Conservation (phyloP, 2,797 vertebrate species). For the Lindbergichthys nudifrons region DNA sequence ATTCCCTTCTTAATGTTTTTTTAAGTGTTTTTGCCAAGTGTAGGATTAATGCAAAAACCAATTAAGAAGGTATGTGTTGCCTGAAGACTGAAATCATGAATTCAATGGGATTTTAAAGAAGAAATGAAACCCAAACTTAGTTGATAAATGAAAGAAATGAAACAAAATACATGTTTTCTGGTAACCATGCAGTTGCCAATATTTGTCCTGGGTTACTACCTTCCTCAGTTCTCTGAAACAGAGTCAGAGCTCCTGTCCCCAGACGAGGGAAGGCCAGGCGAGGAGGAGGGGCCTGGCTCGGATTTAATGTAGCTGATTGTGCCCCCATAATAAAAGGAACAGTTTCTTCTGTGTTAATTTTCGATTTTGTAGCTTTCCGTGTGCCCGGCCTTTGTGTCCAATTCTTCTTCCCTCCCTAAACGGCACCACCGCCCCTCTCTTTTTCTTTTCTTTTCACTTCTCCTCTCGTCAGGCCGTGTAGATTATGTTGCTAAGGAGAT, state of each 20-base stretch:
- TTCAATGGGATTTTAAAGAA: not conserved
- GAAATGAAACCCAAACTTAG: not conserved
- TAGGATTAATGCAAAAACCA: not conserved
- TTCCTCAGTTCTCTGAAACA: slow-evolving; percentile 16
- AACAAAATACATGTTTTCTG: not conserved
- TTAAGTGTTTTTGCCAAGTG: not conserved
- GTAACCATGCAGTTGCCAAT: not conserved
- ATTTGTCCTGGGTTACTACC: not conserved
- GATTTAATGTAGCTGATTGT: slow-evolving; percentile 97
- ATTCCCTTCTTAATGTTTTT: not conserved
- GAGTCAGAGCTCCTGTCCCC: slow-evolving; percentile 31
- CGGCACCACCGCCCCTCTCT: slow-evolving; percentile 90
- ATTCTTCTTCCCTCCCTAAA: slow-evolving; percentile 90
- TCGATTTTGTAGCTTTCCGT: slow-evolving; percentile 94
- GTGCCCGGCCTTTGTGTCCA: slow-evolving; percentile 91
- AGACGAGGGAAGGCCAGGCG: slow-evolving; percentile 20
- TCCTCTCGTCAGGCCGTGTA: slow-evolving; percentile 89
- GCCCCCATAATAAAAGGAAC: slow-evolving; percentile 94
- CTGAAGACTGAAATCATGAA: not conserved
- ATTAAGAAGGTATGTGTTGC: not conserved
- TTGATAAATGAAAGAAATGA: too few species aligned
- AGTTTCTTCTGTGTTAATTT: slow-evolving; percentile 99
- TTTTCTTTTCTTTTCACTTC: slow-evolving; percentile 83
- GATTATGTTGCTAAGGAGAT: slow-evolving; percentile 99
- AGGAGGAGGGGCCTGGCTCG: slow-evolving; percentile 55